A percentile compares a stretch with the other conserved stretches of the same genome.
These are phyloP conservation scores for Diarsia dahlii DNA, from an alignment of 2,888 invertebrate genomes.

Conservation along the genomic window DNA sequence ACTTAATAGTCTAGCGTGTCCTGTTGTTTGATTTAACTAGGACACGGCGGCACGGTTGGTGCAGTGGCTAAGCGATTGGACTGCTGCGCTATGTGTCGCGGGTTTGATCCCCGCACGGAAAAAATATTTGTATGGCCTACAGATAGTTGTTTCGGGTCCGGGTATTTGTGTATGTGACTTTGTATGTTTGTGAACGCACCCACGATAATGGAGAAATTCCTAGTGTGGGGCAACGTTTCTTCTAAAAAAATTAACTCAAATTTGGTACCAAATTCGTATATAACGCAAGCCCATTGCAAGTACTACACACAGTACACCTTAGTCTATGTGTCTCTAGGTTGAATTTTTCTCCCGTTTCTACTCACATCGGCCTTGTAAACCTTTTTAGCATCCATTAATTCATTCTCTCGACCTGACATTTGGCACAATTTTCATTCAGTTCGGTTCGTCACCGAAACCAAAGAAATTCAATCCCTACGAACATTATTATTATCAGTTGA, in stretches of 20 bases:
- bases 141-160: too few relatives aligned
- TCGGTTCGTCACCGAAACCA: too few relatives aligned
- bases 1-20: not conserved
- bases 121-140: too few relatives aligned
- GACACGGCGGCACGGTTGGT: too few relatives aligned
- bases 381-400: not conserved
- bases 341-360: not conserved
- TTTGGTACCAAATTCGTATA: not conserved
- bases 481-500: not conserved
- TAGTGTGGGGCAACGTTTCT: too few relatives aligned
- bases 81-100: too few relatives aligned
- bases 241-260: too few relatives aligned
- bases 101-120: too few relatives aligned
- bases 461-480: conserved; percentile 9
- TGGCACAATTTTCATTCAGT: not conserved
- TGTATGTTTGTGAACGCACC: too few relatives aligned
- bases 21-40: not conserved
- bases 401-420: not conserved
- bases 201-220: too few relatives aligned
- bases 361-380: not conserved
- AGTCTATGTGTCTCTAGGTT: not conserved
- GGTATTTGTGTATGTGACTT: too few relatives aligned
- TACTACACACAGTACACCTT: not conserved
- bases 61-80: too few relatives aligned
- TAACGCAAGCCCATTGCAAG: not conserved